Evolutionary conservation across 2,888 invertebrate genomes (phyloP), one percentile per base, ranked within the genome.

Genomic region (Cyaniris semiargus): DNA sequence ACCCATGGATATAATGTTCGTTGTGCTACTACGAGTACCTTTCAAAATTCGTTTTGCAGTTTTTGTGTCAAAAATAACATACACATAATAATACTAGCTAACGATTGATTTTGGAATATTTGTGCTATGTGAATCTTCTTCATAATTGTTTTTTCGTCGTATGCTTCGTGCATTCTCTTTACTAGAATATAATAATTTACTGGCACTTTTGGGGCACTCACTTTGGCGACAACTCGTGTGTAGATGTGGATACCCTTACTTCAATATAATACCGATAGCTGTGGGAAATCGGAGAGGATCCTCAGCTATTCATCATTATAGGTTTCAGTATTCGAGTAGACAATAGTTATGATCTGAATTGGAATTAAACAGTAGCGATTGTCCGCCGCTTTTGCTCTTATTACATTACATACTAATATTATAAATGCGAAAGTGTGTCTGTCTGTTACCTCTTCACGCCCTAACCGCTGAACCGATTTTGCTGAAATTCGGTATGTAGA

Each of bases 231-330:
- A 31, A 15, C 13, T 66, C 18, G 1, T 3, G 13, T 27, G 66
- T 66, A 66, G 27, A 66, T 31, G 15, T 66, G 27, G 15, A 7
- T 3, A 31, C 5, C 66, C 66, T 27, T 66, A 66, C 66, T 4
- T 5, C 15, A 27, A 6, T 27, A 66, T 31, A 31, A 15, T 10
- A 13, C 4, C 60, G 21, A 66, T 13, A 23, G 18, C 10, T 60
- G 60, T 60, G 79, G 81, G 81, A 80, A 80, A 80, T 81, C 79
- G 77, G 79, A 60, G 76, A 44, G 44, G 72, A 72, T 44, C 13
- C 13, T 21, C 23, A 44, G n/a, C 38, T 21, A 34, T 71, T 71
- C 71, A 66, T 66, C 23, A 66, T 66, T 66, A 66, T 31, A 66
- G 27, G 66, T 66, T 60, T 23, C 60, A 15, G 66, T 31, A 66